A percentile compares a stretch with the other conserved stretches of the same genome.
Conservation (phyloP, 1,140 invertebrate species). For the Anagrus nilaparvatae region DNA sequence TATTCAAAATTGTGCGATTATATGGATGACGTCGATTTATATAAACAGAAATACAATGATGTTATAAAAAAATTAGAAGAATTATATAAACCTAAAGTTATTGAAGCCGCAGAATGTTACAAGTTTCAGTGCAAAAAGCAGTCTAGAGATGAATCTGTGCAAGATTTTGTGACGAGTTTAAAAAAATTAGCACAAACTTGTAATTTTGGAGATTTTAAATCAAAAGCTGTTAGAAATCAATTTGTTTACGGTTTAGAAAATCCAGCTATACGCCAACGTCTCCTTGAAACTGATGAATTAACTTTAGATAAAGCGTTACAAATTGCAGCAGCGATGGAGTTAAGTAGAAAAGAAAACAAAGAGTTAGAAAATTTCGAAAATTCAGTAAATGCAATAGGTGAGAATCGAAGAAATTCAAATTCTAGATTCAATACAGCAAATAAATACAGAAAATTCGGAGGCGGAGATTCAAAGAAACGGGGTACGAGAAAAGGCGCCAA, state of each 20-base stretch:
- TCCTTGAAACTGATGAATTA: slow-evolving; percentile 1
- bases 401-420: too few species aligned
- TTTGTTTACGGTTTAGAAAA: slow-evolving; percentile 1
- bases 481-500: too few species aligned
- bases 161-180: background rate
- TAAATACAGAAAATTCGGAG: too few species aligned
- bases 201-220: background rate
- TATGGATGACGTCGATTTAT: background rate
- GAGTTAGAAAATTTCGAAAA: too few species aligned
- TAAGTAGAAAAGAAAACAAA: background rate
- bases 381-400: too few species aligned
- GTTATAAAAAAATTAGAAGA: slow-evolving; percentile 3
- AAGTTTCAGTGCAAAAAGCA: slow-evolving; percentile 10
- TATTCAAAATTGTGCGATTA: slow-evolving; percentile 2
- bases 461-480: too few species aligned
- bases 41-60: background rate
- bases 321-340: slow-evolving; percentile 1
- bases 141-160: background rate
- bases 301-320: background rate
- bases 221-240: slow-evolving; percentile 1
- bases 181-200: background rate
- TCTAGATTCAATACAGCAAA: too few species aligned
- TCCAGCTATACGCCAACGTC: background rate
- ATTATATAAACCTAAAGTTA: background rate
- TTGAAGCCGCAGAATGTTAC: slow-evolving; percentile 7